Evolutionary conservation across 2,888 invertebrate species (phyloP).

Genomic region (Kuschelorhynchus macadamiae): DNA sequence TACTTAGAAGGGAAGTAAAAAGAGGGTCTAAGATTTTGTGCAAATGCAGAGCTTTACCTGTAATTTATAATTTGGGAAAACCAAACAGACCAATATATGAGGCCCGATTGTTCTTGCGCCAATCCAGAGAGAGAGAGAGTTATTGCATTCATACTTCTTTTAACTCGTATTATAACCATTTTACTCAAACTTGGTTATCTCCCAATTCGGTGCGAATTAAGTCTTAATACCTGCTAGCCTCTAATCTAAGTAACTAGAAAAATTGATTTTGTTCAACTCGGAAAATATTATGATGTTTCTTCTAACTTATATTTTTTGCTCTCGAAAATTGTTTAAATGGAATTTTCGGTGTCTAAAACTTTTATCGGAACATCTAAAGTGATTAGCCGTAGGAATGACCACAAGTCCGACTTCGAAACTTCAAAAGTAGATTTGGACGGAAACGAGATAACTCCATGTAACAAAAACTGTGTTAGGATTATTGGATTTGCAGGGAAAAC

Average conservation of each 20-base stretch:
- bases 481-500: conserved; percentile 33
- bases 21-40: too few species aligned
- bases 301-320: conserved; percentile 21
- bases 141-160: too few species aligned
- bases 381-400: conserved; percentile 62
- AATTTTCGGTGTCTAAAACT: conserved; percentile 43
- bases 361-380: conserved; percentile 57
- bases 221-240: background rate
- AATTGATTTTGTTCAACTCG: conserved; percentile 12
- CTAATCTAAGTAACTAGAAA: conserved; percentile 6
- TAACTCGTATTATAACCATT: too few species aligned
- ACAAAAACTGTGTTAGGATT: conserved; percentile 42
- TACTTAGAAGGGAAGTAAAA: too few species aligned
- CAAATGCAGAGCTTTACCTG: too few species aligned
- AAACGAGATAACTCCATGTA: conserved; percentile 63
- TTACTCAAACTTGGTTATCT: background rate
- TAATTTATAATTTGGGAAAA: too few species aligned
- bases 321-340: conserved; percentile 44
- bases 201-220: conserved; percentile 3
- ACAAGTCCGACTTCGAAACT: conserved; percentile 64
- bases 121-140: too few species aligned
- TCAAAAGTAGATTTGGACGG: conserved; percentile 64
- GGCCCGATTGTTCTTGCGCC: too few species aligned
- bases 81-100: too few species aligned
- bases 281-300: conserved; percentile 21